Conservation (phyloP, 2,113 vertebrate genomes). For the Sebastes fasciatus region DNA sequence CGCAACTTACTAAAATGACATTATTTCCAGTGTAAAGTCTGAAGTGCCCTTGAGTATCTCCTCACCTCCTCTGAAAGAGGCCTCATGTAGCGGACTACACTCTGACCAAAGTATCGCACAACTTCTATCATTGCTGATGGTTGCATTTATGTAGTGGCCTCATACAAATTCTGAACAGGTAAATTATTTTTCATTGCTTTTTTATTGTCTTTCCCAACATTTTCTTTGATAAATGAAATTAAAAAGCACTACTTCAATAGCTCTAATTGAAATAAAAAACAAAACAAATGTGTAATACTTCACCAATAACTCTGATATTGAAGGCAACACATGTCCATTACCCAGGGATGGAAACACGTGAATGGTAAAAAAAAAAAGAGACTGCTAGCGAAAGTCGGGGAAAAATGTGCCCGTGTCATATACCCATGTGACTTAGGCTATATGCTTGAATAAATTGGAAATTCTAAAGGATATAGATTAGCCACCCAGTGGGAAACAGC, state of each 20-base stretch:
- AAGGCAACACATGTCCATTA: not conserved
- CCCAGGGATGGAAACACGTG: too few relatives aligned
- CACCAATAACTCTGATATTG: not conserved
- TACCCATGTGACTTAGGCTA: too few relatives aligned
- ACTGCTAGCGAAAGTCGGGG: too few relatives aligned
- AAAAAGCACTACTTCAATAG: not conserved
- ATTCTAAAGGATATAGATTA: too few relatives aligned
- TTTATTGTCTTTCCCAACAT: not conserved
- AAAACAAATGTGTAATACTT: not conserved
- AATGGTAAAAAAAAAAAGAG: too few relatives aligned
- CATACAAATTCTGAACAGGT: not conserved
- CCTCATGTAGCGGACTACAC: not conserved
- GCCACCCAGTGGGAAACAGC: too few relatives aligned
- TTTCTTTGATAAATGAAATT: not conserved
- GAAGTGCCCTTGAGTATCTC: not conserved
- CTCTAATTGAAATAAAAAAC: not conserved
- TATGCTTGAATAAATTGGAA: too few relatives aligned
- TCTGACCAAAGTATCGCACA: not conserved
- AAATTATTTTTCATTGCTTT: not conserved
- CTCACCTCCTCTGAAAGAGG: not conserved
- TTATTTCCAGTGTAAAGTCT: not conserved
- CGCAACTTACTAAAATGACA: not conserved
- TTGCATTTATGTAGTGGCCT: not conserved
- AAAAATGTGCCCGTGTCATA: too few relatives aligned
- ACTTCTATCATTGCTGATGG: not conserved